Evolutionary conservation across 2,888 invertebrate genomes (phyloP), one percentile per base, ranked within the genome.

Genomic region (Notodromas monacha): DNA sequence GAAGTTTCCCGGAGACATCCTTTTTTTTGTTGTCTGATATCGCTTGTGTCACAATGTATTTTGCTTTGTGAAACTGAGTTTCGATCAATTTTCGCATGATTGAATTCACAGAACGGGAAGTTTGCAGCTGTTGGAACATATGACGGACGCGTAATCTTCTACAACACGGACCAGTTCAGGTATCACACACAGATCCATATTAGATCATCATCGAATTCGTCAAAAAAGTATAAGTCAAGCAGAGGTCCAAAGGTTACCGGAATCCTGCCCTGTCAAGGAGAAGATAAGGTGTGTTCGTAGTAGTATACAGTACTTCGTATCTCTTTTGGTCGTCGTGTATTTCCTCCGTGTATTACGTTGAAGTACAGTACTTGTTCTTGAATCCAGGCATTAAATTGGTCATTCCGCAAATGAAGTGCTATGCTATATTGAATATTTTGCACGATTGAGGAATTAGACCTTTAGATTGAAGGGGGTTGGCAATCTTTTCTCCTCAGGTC

Each of bases 121-220:
- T 86, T 86, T 53, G 86, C 86, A 0, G 89, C 92, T 1, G 84
- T 92, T 0, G 92, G 92, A 26, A 84, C 89, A 0, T 96, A 89
- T 53, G 89, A 92, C 52, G 96, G 96, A 1, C 65, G 89, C 27
- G 89, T 89, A 50, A 79, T 92, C 42, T 92, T 96, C 57, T 96
- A 89, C 55, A 79, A 70, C 21, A 89, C 89, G 1, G 92, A 89
- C 59, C 86, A 89, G 47, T 56, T 96, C 3, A 92, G 89, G 44
- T 96, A 96, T 50, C 81, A 84, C 52, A 92, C 92, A 5, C 81
- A 84, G 45, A 86, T 96, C 36, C 74, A 89, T 50, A 89, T 92
- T 2, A 60, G 79, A 2, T 89, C 86, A 5, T 73, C 84, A 0
- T n/a, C n/a, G n/a, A n/a, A n/a, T n/a, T n/a, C n/a, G n/a, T n/a